These are phyloP conservation scores for Coelopa frigida DNA, from an alignment of 1,140 invertebrate species.

Conservation along the genomic window DNA sequence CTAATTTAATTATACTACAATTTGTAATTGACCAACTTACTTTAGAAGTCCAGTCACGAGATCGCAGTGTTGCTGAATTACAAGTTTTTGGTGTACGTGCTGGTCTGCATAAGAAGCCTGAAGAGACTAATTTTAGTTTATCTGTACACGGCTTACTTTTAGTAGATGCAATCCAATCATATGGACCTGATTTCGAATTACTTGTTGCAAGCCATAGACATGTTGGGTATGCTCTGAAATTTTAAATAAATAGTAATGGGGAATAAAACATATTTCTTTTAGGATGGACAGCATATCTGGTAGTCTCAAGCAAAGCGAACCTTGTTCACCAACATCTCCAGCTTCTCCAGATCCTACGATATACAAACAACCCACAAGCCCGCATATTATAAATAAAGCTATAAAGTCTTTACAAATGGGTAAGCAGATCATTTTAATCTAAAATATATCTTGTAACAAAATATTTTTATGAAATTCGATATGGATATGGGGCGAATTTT, in stretches of 20 bases:
- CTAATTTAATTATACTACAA: slow-evolving; percentile 69
- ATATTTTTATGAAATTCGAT: no score
- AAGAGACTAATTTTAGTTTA: slow-evolving; percentile 67
- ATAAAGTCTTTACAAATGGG: slow-evolving; percentile 35
- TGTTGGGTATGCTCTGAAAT: slow-evolving; percentile 58
- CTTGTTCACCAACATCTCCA: slow-evolving; percentile 77
- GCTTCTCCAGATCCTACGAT: slow-evolving; percentile 53
- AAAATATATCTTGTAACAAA: no score
- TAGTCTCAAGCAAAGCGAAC: slow-evolving; percentile 83
- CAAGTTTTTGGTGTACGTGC: slow-evolving; percentile 82
- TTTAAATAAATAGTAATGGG: neutral
- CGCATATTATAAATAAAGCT: slow-evolving; percentile 34
- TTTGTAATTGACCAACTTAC: slow-evolving; percentile 84
- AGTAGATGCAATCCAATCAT: slow-evolving; percentile 90
- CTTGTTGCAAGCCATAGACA: slow-evolving; percentile 90
- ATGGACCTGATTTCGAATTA: slow-evolving; percentile 90
- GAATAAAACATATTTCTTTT: slow-evolving; percentile 17
- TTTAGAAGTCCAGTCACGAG: slow-evolving; percentile 75
- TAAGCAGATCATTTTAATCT: slow-evolving; percentile 12
- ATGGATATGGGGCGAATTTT: no score
- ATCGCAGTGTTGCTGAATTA: slow-evolving; percentile 79
- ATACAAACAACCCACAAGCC: slow-evolving; percentile 45
- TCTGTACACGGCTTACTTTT: slow-evolving; percentile 86
- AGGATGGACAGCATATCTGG: slow-evolving; percentile 91
- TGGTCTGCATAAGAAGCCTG: slow-evolving; percentile 61